Evolutionary conservation across 2,888 invertebrate genomes (phyloP).

Genomic region (Diarsia dahlii): DNA sequence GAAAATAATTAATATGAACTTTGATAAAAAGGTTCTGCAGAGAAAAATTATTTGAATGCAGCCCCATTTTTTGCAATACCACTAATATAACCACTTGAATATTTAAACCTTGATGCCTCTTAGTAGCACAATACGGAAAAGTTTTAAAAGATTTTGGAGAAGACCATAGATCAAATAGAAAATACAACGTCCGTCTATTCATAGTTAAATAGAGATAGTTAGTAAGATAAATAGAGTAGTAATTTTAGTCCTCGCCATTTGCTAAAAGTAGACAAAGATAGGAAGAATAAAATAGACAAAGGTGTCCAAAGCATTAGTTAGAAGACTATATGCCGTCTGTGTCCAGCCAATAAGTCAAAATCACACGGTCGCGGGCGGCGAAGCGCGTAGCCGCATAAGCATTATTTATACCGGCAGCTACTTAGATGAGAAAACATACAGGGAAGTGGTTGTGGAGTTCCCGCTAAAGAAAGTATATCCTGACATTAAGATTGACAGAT

Average conservation of each 20-base stretch:
- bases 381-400: conserved; percentile 78
- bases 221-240: no score
- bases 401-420: conserved; percentile 84
- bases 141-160: no score
- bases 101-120: not conserved
- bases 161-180: not conserved
- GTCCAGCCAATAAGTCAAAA: conserved; percentile 83
- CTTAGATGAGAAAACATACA: conserved; percentile 72
- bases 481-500: not conserved
- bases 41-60: not conserved
- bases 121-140: not conserved
- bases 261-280: not conserved
- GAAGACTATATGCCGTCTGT: conserved; percentile 50
- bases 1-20: conserved; percentile 5
- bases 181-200: not conserved
- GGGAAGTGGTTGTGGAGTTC: conserved; percentile 6
- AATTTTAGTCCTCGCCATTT: not conserved
- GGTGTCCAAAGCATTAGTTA: conserved; percentile 9
- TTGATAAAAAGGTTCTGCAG: not conserved
- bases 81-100: not conserved
- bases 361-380: conserved; percentile 80
- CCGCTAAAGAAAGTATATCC: not conserved
- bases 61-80: not conserved
- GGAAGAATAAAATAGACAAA: not conserved
- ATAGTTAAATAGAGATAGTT: no score